Conservation (phyloP, 53 echinoderm and acorn worm species). For the Crossaster papposus region DNA sequence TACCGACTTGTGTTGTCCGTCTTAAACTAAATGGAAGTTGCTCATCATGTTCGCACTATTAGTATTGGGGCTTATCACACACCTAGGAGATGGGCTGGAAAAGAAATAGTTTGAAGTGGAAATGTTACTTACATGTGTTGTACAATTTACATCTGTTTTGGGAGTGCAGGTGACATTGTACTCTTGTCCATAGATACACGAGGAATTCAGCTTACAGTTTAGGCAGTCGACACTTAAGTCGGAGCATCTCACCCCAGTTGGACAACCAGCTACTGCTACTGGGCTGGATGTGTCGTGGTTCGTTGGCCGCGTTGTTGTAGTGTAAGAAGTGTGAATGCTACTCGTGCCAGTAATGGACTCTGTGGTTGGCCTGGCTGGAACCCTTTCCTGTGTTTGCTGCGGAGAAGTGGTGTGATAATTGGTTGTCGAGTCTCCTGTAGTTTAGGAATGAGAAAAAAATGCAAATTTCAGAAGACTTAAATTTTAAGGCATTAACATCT, state of each 20-base stretch:
- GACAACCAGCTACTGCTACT: conserved; percentile 32
- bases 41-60: no score
- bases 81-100: not conserved
- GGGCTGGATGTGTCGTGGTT: conserved; percentile 3
- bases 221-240: conserved; percentile 80
- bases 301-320: not conserved
- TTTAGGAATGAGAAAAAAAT: not conserved
- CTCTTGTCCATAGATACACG: conserved; percentile 82
- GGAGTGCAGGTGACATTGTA: conserved; percentile 83
- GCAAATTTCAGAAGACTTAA: not conserved
- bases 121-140: conserved; percentile 68
- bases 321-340: not conserved
- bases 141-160: conserved; percentile 73
- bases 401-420: conserved; percentile 10
- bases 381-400: not conserved
- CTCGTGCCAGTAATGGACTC: not conserved
- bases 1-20: no score
- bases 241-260: conserved; percentile 67
- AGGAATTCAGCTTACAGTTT: conserved; percentile 70
- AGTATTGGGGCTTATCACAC: no score
- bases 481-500: not conserved
- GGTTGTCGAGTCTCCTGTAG: conserved; percentile 31
- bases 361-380: not conserved
- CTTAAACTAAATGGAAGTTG: no score
- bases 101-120: not conserved